Percentiles rank a stretch among this genome's conserved stretches.
Conservation (phyloP, 2,113 vertebrate genomes). For the Epinephelus fuscoguttatus region DNA sequence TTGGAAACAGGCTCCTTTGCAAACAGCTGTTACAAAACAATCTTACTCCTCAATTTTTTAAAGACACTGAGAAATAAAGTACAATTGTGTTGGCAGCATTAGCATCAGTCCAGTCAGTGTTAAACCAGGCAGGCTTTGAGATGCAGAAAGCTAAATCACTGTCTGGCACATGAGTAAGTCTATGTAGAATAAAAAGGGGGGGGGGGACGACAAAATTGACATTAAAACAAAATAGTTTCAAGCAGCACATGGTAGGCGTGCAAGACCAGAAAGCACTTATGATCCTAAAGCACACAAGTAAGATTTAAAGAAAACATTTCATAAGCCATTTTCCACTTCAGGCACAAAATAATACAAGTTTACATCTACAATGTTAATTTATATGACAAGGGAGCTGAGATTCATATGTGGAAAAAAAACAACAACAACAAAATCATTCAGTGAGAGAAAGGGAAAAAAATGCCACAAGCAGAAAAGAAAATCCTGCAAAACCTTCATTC, state of each 20-base stretch:
- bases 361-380: constrained; percentile 60
- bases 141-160: constrained; percentile 59
- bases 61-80: constrained; percentile 59
- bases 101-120: constrained; percentile 74
- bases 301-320: constrained; percentile 61
- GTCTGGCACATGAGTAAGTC: constrained; percentile 64
- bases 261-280: constrained; percentile 84
- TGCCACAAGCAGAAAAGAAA: constrained; percentile 16
- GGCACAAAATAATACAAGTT: constrained; percentile 79
- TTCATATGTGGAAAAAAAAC: constrained; percentile 14
- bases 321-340: constrained; percentile 75
- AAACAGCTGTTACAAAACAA: constrained; percentile 61
- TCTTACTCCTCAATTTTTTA: constrained; percentile 30
- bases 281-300: constrained; percentile 75
- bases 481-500: constrained; percentile 33
- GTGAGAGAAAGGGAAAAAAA: constrained; percentile 22
- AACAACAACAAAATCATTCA: not conserved
- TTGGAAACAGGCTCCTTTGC: constrained; percentile 64
- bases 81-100: constrained; percentile 79
- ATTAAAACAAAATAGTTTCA: constrained; percentile 47
- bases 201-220: not conserved
- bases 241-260: constrained; percentile 83
- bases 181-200: constrained; percentile 24
- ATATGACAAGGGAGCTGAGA: constrained; percentile 43
- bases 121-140: constrained; percentile 66